Base-by-base conservation (phyloP, 2,888 invertebrate genomes). In the Drosophila ezoana region DNA sequence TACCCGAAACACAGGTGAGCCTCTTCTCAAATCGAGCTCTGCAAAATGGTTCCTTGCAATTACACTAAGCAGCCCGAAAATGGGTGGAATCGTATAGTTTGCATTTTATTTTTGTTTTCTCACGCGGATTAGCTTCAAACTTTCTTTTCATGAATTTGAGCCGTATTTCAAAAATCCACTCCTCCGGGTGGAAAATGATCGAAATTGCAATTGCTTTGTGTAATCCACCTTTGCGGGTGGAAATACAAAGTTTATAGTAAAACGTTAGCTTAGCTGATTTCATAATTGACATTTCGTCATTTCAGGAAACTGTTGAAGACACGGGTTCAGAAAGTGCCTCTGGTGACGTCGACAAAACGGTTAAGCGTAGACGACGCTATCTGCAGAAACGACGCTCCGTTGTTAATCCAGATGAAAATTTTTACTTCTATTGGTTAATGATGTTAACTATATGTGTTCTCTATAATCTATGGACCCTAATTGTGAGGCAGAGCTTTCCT, bases 401-500 rank as follows among this genome's bases (percentile, higher is more conserved):
- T 56, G 96, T 98, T 80, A 98, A 98, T 93, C 98, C 98, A 0
- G 98, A 98, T 93, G 98, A 98, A 90, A 98, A 97, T 93, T 97
- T 98, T 93, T 98, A 98, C 94, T 98, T 98, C 93, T 97, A 98
- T 93, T 98, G 98, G 98, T 93, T 98, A 81, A 96, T 97, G 94
- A 93, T 98, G 74, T 94, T 98, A 83, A 98, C 98, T 49, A 92
- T 95, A 76, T 97, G 97, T 91, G 97, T 98, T 81, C 94, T 98
- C 67, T 98, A 98, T 93, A 98, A 98, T 93, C 94, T 98, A 79
- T 98, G 98, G 98, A 97, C 98, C 33, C 94, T 98, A 73, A 98
- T 98, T 85, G 98, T 98, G 45, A 94, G 98, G 58, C 97, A 98
- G 93, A 98, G 98, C 91, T 96, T 98, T 92, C 97, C 98, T 20